These are phyloP conservation scores for Brachirus orientalis DNA, from an alignment of 2,113 vertebrate species.

Conservation along the genomic window DNA sequence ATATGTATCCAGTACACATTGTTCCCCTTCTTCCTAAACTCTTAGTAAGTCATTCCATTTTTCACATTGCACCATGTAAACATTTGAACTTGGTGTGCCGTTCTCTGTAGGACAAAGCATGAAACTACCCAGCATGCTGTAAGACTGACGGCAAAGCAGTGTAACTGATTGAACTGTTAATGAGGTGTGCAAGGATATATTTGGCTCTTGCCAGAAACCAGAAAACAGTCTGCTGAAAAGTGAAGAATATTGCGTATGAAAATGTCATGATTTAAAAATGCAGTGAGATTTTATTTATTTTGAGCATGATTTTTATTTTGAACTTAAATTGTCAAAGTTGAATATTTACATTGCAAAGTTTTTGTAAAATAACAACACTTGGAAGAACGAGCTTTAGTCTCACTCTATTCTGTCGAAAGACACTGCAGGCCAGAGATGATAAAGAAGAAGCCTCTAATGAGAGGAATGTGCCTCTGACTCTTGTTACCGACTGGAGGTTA, in stretches of 20 bases:
- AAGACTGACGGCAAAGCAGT: not conserved
- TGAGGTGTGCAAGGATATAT: not conserved
- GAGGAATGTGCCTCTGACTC: no score
- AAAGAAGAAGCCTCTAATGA: not conserved
- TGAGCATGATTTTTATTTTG: no score
- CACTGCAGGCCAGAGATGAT: constrained; percentile 4
- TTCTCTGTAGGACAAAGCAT: constrained; percentile 7
- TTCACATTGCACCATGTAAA: not conserved
- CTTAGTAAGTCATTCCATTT: not conserved
- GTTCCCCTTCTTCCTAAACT: not conserved
- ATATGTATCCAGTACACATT: not conserved
- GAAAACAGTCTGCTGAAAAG: not conserved
- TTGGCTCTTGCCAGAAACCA: not conserved
- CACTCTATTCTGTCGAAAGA: no score
- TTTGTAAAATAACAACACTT: no score
- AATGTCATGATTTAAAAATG: not conserved
- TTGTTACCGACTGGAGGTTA: not conserved
- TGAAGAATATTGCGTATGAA: not conserved
- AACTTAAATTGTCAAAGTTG: no score
- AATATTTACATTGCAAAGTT: no score
- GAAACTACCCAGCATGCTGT: not conserved
- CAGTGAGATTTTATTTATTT: not conserved
- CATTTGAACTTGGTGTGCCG: not conserved
- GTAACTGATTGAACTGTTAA: not conserved
- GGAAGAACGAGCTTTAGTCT: no score